Base-by-base conservation (phyloP, 2,797 vertebrate genomes). In the Lutjanus campechanus region DNA sequence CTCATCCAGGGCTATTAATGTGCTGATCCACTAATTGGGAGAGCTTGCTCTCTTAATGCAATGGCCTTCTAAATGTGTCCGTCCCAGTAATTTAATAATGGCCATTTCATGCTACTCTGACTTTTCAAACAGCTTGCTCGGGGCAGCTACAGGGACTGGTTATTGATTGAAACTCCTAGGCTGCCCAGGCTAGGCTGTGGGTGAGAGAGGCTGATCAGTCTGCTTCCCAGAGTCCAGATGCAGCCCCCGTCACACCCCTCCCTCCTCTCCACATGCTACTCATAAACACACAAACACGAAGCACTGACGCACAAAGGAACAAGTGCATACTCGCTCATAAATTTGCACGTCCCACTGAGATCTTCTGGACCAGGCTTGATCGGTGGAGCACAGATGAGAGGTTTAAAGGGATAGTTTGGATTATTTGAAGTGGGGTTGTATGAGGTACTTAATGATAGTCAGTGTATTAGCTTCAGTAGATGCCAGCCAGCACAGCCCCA, bases 61-160 rank as follows among this genome's bases (percentile, higher is more conserved):
- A 93, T 94, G 90, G 91, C 93, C 90, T 93, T 95, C 94, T 94
- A 93, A 95, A 96, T 94, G 93, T 95, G 93, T 95, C 93, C 85
- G 83, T 95, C 92, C 90, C 92, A 85, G 94, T 96, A 95, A 96
- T 95, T 95, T 96, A 95, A 96, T 95, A 95, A 96, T 92, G 87
- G 92, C 92, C 92, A 94, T 95, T 95, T 96, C 93, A 95, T 96
- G 85, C 90, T 95, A 85, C 93, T 95, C 93, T 95, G 91, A 93
- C 90, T 96, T 91, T 92, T 82, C 70, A 95, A 95, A 92, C 92
- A 94, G 77, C 91, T 85, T 92, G 85, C 92, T 88, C 76, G 85
- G 91, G 92, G 93, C 89, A 93, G 93, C 95, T 89, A 87, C 90
- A 93, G 95, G 92, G 95, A 95, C 94, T 83, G 76, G 76, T 90